A percentile compares a stretch with the other conserved stretches of the same genome.
These are phyloP conservation scores for Phthorimaea operculella DNA, from an alignment of 1,140 invertebrate species.

Conservation along the genomic window DNA sequence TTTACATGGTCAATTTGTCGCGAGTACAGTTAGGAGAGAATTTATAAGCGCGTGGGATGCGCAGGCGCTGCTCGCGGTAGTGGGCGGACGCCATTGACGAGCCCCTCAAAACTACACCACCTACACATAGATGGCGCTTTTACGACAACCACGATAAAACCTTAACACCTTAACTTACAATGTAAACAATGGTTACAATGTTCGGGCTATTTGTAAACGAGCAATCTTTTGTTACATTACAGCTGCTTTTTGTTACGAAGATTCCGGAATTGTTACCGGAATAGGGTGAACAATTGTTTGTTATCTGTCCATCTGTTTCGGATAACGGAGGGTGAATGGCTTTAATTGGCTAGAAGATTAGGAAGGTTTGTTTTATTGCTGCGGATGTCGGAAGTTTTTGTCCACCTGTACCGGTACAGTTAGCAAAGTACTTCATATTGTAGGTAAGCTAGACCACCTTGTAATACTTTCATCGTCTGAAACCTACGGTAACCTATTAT, in stretches of 20 bases:
- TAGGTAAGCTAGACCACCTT: no score
- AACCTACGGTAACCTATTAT: no score
- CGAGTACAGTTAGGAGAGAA: conserved; percentile 51
- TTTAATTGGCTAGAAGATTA: conserved; percentile 7
- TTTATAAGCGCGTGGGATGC: conserved; percentile 52
- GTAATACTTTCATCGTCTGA: no score
- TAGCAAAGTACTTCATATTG: no score
- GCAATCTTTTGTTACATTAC: conserved; percentile 8
- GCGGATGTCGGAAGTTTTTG: background rate
- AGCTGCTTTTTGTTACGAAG: conserved; percentile 3
- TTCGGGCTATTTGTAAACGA: conserved; percentile 16
- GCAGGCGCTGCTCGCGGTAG: conserved; percentile 32
- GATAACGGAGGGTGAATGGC: conserved; percentile 13
- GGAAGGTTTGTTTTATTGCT: background rate
- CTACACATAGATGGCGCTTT: conserved; percentile 41
- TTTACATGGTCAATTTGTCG: conserved; percentile 41
- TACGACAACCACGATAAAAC: conserved; percentile 46
- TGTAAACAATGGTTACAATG: conserved; percentile 16
- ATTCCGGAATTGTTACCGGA: background rate
- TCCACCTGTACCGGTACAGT: background rate
- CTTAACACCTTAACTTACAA: conserved; percentile 17
- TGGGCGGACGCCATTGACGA: conserved; percentile 53
- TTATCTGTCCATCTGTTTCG: conserved; percentile 3
- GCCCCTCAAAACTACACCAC: conserved; percentile 35
- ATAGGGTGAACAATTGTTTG: background rate